Percentiles rank a stretch among this genome's conserved stretches.
Conservation (phyloP, 92 coral and sea anemone genomes). For the Parazoanthus darwini region DNA sequence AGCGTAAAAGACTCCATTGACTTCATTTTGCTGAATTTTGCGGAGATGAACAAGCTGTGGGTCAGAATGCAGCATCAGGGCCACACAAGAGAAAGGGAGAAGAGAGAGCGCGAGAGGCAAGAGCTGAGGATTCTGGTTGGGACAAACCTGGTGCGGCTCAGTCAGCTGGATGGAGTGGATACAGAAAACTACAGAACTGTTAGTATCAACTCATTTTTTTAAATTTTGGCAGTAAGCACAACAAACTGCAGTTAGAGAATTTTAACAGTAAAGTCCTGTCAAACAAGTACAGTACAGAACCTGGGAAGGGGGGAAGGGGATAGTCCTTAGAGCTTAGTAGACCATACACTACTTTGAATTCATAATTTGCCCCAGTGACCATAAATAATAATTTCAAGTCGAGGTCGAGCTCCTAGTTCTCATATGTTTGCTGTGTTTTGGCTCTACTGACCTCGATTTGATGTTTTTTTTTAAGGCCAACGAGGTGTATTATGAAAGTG, state of each 20-base stretch:
- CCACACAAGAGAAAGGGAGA: constrained; percentile 86
- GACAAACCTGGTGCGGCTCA: constrained; percentile 93
- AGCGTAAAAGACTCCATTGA: constrained; percentile 90
- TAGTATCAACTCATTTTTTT: constrained; percentile 14
- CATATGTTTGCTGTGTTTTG: too few species aligned
- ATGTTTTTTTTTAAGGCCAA: too few species aligned
- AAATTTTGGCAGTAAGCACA: neutral
- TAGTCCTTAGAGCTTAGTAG: too few species aligned
- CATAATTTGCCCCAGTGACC: too few species aligned
- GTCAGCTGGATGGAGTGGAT: constrained; percentile 96
- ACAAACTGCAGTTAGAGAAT: neutral
- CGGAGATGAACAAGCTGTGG: constrained; percentile 99
- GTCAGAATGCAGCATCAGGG: constrained; percentile 99
- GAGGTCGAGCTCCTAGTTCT: too few species aligned
- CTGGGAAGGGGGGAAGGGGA: too few species aligned
- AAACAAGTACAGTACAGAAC: too few species aligned
- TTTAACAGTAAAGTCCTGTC: too few species aligned
- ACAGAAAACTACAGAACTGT: constrained; percentile 75
- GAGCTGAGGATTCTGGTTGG: constrained; percentile 96
- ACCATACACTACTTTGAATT: too few species aligned
- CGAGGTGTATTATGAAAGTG: too few species aligned
- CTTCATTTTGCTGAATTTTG: constrained; percentile 87
- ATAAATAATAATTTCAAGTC: too few species aligned
- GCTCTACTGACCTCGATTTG: too few species aligned
- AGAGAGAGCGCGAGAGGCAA: constrained; percentile 92